Base-by-base conservation (phyloP, 1,140 invertebrate genomes). In the Bicyclus anynana region DNA sequence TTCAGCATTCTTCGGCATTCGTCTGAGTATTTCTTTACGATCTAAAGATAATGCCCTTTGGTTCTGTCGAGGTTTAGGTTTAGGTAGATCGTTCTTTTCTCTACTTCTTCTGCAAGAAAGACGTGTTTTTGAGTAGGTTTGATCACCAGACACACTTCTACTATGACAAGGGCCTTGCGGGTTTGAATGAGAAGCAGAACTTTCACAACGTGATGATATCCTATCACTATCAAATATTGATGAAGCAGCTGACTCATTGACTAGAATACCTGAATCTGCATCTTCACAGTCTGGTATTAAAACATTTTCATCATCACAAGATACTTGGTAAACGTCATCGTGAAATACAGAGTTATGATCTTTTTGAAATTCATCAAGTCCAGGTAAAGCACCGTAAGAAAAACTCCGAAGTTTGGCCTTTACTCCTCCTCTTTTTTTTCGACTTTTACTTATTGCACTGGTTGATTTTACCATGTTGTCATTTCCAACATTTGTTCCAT, bases 251-350 rank as follows among this genome's bases (percentile, higher is more conserved):
- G 93, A 94, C 67, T 93, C 93, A 67, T 93, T 94, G 59, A 94
- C 92, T 69, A 94, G 80, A 60, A 95, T 95, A 7, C 94, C 94
- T 18, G 93, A 94, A 74, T 95, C 94, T 40, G 92, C 92, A 74
- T 94, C 94, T 74, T 94, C 93, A 49, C 85, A 85, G 59, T 90
- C 89, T 68, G 89, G 87, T 68, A 90, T 88, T 49, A 89, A 89
- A 42, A 84, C 79, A 65, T 93, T 91, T 74, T 93, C 91, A 62
- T 92, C 91, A 66, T 91, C 92, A 44, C 91, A 87, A 1, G 91
- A 84, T 13, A 80, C 75, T 57, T 87, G 80, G 52, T 84, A 82
- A 14, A 87, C 82, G 13, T 90, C 88, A 49, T 92, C 91, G 56
- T 91, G 89, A 65, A 90, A 92, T 9, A 92, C 80, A n/a, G 91